Evolutionary conservation across 2,113 vertebrate species (phyloP).

Genomic region (Mugil cephalus): DNA sequence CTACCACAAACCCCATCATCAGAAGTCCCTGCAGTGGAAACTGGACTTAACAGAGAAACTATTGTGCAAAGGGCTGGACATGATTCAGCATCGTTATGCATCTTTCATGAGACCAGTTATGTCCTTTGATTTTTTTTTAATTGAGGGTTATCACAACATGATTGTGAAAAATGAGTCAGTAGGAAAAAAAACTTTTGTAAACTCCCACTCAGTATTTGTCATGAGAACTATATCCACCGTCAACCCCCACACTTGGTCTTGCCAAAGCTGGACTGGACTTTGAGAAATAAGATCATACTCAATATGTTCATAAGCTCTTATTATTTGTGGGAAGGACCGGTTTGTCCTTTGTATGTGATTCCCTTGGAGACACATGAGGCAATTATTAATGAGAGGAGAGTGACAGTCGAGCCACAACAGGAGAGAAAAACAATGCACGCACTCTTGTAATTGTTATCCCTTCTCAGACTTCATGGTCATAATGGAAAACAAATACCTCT

Average conservation of each 20-base stretch:
- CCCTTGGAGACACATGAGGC: background rate
- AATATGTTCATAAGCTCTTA: background rate
- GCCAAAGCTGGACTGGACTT: background rate
- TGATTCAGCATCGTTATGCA: background rate
- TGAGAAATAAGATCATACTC: background rate
- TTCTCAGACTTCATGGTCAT: slow-evolving; percentile 17
- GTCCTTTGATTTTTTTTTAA: slow-evolving; percentile 2
- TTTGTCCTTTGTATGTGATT: background rate
- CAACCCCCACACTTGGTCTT: background rate
- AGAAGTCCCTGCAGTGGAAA: slow-evolving; percentile 31
- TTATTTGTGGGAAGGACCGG: background rate
- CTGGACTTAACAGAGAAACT: slow-evolving; percentile 17
- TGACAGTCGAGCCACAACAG: background rate
- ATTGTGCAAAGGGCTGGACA: slow-evolving; percentile 18
- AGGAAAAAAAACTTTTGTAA: slow-evolving; percentile 12
- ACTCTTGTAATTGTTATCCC: slow-evolving; percentile 3
- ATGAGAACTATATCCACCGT: background rate
- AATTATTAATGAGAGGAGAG: slow-evolving; percentile 6
- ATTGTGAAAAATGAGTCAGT: background rate
- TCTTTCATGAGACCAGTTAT: background rate
- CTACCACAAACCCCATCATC: slow-evolving; percentile 30
- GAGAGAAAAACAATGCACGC: background rate
- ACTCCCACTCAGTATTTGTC: background rate
- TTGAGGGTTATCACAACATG: background rate
- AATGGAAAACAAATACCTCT: slow-evolving; percentile 34